phyloP scores from a whole-genome alignment of 2,797 vertebrate genomes.

The Morus bassanus region DNA sequence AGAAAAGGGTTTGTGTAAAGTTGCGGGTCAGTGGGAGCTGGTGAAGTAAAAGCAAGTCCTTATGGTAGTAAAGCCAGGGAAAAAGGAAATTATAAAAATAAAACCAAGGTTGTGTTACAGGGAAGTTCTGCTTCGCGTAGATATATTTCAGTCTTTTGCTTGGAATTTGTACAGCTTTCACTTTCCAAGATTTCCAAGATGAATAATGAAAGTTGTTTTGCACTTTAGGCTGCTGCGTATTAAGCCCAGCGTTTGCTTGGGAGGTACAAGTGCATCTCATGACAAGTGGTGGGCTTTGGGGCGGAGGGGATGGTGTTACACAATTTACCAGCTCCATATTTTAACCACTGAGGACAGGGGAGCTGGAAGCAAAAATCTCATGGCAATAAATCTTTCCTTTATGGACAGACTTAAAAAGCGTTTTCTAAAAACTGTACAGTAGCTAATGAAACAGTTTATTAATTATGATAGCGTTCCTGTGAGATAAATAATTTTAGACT shows the following conservation, averaged over 20 bases:
- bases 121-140: constrained; percentile 47
- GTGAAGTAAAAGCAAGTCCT: constrained; percentile 23
- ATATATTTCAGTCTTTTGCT: constrained; percentile 49
- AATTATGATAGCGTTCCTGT: constrained; percentile 35
- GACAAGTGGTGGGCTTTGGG: not conserved
- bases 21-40: not conserved
- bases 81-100: constrained; percentile 24
- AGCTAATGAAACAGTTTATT: constrained; percentile 49
- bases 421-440: constrained; percentile 11
- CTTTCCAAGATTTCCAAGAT: constrained; percentile 57
- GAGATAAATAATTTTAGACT: constrained; percentile 47
- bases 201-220: constrained; percentile 52
- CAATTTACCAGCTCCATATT: not conserved
- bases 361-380: not conserved
- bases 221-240: not conserved
- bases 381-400: constrained; percentile 5
- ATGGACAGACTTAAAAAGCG: not conserved
- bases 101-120: not conserved
- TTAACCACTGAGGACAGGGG: not conserved
- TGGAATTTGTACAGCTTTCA: constrained; percentile 48
- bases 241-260: not conserved
- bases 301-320: not conserved
- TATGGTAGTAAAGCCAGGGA: not conserved
- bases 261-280: not conserved
- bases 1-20: not conserved